Conservation (phyloP, 2,797 vertebrate genomes). For the Parauchenoglanis ngamensis region DNA sequence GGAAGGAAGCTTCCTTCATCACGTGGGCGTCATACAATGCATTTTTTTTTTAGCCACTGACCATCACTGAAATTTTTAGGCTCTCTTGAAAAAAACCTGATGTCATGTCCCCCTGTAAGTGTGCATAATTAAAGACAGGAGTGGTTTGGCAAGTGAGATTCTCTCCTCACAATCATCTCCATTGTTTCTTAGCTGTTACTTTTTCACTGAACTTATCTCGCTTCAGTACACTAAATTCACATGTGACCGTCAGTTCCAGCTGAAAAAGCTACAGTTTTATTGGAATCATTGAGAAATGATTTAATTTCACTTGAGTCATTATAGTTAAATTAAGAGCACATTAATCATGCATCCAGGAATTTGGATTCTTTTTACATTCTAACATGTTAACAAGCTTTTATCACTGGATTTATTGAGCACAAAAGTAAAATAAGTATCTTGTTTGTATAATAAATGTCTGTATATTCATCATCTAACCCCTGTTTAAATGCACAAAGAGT, state of each 20-base stretch:
- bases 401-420: background rate
- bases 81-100: background rate
- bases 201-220: conserved; percentile 26
- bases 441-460: background rate
- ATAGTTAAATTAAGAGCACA: background rate
- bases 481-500: background rate
- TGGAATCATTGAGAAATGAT: background rate
- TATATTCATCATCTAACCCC: background rate
- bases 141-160: conserved; percentile 54
- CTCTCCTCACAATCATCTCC: conserved; percentile 47
- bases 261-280: conserved; percentile 10
- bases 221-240: conserved; percentile 14
- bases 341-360: background rate
- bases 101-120: conserved; percentile 53
- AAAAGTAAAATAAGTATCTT: background rate
- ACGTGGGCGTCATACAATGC: background rate
- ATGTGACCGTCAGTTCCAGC: background rate
- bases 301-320: background rate
- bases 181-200: conserved; percentile 45
- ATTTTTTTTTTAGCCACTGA: background rate
- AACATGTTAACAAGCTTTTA: background rate
- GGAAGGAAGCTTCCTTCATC: background rate
- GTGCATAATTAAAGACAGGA: conserved; percentile 44
- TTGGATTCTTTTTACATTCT: background rate
- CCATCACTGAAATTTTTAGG: background rate